Base-by-base conservation (phyloP, 2,888 invertebrate species). In the Nemotelus nigrinus region DNA sequence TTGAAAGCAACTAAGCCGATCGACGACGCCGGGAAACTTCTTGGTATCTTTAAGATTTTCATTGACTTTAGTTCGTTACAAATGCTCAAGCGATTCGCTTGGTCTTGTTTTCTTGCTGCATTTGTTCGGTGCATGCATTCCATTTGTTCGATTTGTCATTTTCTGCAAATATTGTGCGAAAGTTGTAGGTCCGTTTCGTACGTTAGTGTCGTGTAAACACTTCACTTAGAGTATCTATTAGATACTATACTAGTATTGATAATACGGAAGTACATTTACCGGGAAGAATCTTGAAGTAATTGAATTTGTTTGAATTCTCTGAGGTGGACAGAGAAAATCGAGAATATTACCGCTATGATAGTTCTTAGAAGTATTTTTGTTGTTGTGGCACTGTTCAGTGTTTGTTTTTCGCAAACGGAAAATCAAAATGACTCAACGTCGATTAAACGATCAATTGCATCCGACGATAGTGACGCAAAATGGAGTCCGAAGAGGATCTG, bases 281-380 rank as follows among this genome's bases (percentile, higher is more conserved):
- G 25, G 25, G 25, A 25, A 25, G 25, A 25, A 25, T 25, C 41
- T 7, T 60, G 3, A 70, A 70, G 70, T 70, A 55, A 39, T 70
- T 70, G 55, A 70, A 70, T 3, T 55, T 8, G 7, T 6, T n/a
- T 5, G 47, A 55, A 55, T 41, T 67, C 8, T 6, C 25, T 55
- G 5, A 25, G 25, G 25, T 25, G 25, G 39, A 39, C 53, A 70
- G 5, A 70, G 25, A 63, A 41, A 55, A 41, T 43, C 55, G 43
- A 3, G 39, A 63, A 43, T 43, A 43, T 63, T 58, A 57, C n/a
- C n/a, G 67, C 47, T 8, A 70, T 70, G 60, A 25, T 74, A 5
- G n/a, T 74, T 74, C 60, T 39, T 7, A 74, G 74, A 74, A 74
- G 25, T 74, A 39, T 45, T 48, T 5, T 74, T 39, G 60, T 74